A percentile compares a stretch with the other conserved stretches of the same genome.
Conservation (phyloP, 2,888 invertebrate species). For the Selenia dentaria region DNA sequence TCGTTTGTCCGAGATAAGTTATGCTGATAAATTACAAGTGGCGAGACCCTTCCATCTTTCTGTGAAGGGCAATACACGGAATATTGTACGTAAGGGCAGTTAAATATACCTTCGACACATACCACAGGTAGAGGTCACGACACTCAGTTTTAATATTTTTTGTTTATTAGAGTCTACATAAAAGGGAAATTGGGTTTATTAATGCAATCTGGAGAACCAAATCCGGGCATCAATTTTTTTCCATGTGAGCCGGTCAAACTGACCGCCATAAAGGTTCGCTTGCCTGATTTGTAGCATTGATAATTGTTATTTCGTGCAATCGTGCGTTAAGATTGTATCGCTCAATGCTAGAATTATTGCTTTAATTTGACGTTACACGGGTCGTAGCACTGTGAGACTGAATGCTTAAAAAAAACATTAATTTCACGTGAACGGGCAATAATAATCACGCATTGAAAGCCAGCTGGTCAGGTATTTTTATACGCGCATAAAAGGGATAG, state of each 20-base stretch:
- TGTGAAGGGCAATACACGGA: conserved; percentile 17
- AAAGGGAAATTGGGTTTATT: too few relatives aligned
- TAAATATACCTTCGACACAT: too few relatives aligned
- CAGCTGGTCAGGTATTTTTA: conserved; percentile 31
- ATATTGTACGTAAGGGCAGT: conserved; percentile 6
- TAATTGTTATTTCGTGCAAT: conserved; percentile 29
- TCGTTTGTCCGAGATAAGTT: conserved; percentile 28
- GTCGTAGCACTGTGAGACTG: conserved; percentile 27
- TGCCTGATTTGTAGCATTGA: too few relatives aligned
- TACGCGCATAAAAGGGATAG: conserved; percentile 34
- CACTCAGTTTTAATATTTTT: too few relatives aligned
- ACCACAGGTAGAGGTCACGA: too few relatives aligned
- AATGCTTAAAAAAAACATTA: conserved; percentile 41
- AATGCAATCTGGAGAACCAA: too few relatives aligned
- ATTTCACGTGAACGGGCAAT: conserved; percentile 50
- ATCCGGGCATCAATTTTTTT: too few relatives aligned
- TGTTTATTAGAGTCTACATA: too few relatives aligned
- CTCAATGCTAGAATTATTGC: conserved; percentile 25
- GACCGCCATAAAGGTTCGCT: too few relatives aligned
- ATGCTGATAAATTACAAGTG: conserved; percentile 19
- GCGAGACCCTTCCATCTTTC: conserved; percentile 23
- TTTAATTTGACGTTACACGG: conserved; percentile 29
- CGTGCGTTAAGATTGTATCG: conserved; percentile 31
- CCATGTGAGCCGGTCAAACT: not conserved
- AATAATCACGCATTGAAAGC: conserved; percentile 43